phyloP scores from a whole-genome alignment of 2,113 vertebrate species.

The Strix aluco region DNA sequence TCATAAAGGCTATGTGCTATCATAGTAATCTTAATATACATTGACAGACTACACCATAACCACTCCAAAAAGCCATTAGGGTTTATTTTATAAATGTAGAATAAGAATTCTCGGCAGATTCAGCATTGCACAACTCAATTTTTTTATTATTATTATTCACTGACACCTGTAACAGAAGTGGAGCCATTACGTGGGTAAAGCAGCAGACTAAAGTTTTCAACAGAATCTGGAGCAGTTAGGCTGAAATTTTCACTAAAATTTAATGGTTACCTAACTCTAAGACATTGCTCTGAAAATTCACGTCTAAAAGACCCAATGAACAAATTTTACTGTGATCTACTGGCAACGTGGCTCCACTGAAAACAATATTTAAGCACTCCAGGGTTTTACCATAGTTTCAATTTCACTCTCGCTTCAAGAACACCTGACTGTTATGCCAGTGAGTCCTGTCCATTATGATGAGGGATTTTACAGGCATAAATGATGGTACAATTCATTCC shows the following conservation, averaged over 20 bases:
- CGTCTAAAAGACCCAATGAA: neutral
- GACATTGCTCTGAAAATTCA: neutral
- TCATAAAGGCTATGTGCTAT: constrained; percentile 54
- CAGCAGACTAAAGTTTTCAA: neutral
- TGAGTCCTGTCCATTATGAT: neutral
- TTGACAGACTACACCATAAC: constrained; percentile 54
- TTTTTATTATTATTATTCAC: neutral
- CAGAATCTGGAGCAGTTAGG: neutral
- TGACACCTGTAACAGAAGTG: constrained; percentile 21
- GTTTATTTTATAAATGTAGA: constrained; percentile 45
- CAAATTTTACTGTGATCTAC: neutral
- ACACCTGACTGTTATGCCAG: neutral
- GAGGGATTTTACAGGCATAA: neutral
- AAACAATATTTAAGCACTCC: neutral
- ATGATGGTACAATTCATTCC: neutral
- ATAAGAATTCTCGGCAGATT: constrained; percentile 42
- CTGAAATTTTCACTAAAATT: neutral
- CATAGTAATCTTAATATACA: constrained; percentile 64
- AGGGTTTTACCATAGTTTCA: neutral
- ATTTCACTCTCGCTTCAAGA: neutral
- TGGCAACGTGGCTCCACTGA: neutral
- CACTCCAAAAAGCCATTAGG: constrained; percentile 47
- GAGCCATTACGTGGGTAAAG: neutral
- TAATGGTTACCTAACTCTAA: neutral
- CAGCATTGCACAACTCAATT: neutral